Evolutionary conservation across 2,113 vertebrate genomes (phyloP).

Genomic region (Grammomys dolichurus): DNA sequence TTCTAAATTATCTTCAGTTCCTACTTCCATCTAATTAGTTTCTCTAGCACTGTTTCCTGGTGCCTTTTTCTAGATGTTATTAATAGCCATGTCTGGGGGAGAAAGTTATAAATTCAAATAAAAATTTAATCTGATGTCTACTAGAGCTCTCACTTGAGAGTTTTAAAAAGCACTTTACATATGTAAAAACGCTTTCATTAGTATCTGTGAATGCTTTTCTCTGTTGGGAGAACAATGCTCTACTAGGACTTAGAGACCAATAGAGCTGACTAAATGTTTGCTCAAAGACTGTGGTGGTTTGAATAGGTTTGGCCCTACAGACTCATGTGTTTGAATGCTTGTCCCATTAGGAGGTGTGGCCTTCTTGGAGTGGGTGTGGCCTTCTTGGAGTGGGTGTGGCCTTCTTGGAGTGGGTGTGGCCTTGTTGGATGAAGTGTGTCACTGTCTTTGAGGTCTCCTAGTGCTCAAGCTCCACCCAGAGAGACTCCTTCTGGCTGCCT

Average conservation of each 20-base stretch:
- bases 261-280: neutral
- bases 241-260: neutral
- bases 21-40: slow-evolving; percentile 59
- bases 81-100: slow-evolving; percentile 56
- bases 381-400: too few species aligned
- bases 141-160: slow-evolving; percentile 24
- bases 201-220: neutral
- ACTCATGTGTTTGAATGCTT: too few species aligned
- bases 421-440: too few species aligned
- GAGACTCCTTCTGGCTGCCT: too few species aligned
- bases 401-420: too few species aligned
- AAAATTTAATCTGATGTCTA: slow-evolving; percentile 23
- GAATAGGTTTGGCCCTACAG: too few species aligned
- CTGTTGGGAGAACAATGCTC: neutral
- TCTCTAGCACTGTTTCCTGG: slow-evolving; percentile 34
- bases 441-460: too few species aligned
- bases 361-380: too few species aligned
- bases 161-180: slow-evolving; percentile 54
- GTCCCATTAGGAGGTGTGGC: too few species aligned
- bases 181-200: neutral
- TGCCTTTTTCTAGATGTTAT: slow-evolving; percentile 47
- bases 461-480: too few species aligned
- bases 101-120: slow-evolving; percentile 63
- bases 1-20: slow-evolving; percentile 54
- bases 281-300: neutral